Percentiles rank a stretch among this genome's conserved stretches.
Conservation (phyloP, 2,113 vertebrate genomes). For the Megatriorchis doriae region DNA sequence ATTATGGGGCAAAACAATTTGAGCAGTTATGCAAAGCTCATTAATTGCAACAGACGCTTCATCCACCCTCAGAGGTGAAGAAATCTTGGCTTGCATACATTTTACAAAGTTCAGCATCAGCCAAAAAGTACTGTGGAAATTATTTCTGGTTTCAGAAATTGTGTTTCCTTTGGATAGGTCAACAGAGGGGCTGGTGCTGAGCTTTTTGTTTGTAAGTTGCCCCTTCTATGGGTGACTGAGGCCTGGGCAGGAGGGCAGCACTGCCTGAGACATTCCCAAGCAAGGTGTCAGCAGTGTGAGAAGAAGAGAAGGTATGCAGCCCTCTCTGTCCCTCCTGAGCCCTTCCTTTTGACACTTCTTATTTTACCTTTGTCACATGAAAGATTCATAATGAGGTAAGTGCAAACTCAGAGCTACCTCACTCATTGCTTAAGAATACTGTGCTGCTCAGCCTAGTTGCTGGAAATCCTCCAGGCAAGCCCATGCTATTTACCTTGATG, state of each 20-base stretch:
- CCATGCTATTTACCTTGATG: neutral
- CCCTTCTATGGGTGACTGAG: neutral
- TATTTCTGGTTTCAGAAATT: neutral
- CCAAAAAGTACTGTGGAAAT: neutral
- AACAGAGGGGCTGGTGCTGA: neutral
- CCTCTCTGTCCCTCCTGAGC: neutral
- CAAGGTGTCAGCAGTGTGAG: neutral
- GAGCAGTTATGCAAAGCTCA: neutral
- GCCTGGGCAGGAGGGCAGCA: accelerated
- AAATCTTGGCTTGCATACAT: neutral
- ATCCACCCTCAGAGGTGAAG: neutral
- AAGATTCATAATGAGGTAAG: neutral
- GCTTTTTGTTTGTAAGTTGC: neutral
- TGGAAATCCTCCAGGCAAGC: neutral
- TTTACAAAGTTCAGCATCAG: neutral
- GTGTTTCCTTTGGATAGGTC: neutral
- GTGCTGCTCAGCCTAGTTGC: neutral
- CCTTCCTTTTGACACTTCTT: neutral
- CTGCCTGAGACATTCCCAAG: neutral
- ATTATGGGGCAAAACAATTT: neutral
- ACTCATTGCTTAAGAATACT: neutral
- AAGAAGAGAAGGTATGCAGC: neutral
- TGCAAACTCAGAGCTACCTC: neutral
- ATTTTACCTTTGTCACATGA: neutral
- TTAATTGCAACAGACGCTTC: neutral